Percentiles rank a stretch among this genome's conserved stretches.
phyloP scores from a whole-genome alignment of 2,797 vertebrate species.

The Neosilurus mollespiculum region DNA sequence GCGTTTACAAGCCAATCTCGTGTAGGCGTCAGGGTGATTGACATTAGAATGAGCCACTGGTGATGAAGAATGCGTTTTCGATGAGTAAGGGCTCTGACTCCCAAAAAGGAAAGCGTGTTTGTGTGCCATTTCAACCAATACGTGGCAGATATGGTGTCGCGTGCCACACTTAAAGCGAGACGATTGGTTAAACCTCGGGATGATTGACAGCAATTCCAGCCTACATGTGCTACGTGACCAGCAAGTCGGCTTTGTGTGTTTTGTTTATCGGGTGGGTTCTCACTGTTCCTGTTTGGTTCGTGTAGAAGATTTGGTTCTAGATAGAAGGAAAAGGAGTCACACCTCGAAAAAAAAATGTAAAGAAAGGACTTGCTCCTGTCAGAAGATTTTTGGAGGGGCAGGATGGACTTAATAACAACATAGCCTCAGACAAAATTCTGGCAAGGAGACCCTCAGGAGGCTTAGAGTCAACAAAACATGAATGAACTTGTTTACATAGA shows the following conservation, averaged over 20 bases:
- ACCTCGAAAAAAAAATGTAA: neutral
- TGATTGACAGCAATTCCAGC: conserved; percentile 8
- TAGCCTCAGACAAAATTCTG: neutral
- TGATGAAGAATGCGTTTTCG: neutral
- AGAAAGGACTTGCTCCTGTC: neutral
- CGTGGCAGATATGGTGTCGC: conserved; percentile 13
- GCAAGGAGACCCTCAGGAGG: neutral
- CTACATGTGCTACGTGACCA: conserved; percentile 61
- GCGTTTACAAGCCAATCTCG: conserved; percentile 44
- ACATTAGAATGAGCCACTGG: conserved; percentile 39
- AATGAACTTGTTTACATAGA: neutral
- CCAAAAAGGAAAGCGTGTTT: conserved; percentile 29
- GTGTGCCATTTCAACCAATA: conserved; percentile 53
- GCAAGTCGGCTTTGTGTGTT: neutral
- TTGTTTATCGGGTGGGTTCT: conserved; percentile 5
- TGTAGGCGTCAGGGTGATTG: neutral
- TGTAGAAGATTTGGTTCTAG: neutral
- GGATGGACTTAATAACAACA: neutral
- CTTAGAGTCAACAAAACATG: neutral
- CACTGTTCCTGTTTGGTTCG: neutral
- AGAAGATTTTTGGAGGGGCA: neutral
- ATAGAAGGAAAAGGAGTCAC: neutral
- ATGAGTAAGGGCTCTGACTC: neutral
- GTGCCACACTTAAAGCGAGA: conserved; percentile 1
- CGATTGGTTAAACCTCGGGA: conserved; percentile 47